Evolutionary conservation across 2,113 vertebrate genomes (phyloP).

Genomic region (Crotalus horridus): DNA sequence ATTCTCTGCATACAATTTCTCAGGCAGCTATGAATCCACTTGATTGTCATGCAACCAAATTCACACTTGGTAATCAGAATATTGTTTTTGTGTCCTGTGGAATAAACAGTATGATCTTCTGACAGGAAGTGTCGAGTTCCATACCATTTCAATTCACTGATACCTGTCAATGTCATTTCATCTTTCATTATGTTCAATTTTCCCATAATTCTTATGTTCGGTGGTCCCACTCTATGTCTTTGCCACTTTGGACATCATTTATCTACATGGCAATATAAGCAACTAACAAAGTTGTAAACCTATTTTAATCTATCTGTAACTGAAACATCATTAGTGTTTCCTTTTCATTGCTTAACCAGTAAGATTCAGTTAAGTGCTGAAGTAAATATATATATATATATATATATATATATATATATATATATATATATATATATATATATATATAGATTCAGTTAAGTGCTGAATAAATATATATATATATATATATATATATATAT

Average conservation of each 20-base stretch:
- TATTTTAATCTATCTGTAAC: background rate
- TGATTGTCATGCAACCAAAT: background rate
- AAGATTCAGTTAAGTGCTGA: too few relatives aligned
- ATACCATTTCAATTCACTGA: background rate
- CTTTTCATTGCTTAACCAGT: background rate
- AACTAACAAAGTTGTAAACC: background rate
- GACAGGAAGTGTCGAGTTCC: background rate
- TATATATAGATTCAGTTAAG: too few relatives aligned
- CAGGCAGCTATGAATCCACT: background rate
- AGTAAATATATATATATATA: too few relatives aligned
- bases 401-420: too few relatives aligned
- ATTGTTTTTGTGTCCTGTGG: background rate
- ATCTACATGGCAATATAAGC: background rate
- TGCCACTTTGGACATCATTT: background rate
- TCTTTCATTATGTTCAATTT: background rate
- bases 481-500: too few relatives aligned
- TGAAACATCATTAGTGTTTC: background rate
- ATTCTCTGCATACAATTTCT: background rate
- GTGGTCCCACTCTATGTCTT: background rate
- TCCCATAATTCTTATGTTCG: background rate
- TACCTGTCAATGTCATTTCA: background rate
- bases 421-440: too few relatives aligned
- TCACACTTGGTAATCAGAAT: background rate
- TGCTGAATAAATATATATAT: too few relatives aligned
- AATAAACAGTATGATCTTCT: background rate